Evolutionary conservation across 2,888 invertebrate genomes (phyloP).

Genomic region (Atrina japonica): DNA sequence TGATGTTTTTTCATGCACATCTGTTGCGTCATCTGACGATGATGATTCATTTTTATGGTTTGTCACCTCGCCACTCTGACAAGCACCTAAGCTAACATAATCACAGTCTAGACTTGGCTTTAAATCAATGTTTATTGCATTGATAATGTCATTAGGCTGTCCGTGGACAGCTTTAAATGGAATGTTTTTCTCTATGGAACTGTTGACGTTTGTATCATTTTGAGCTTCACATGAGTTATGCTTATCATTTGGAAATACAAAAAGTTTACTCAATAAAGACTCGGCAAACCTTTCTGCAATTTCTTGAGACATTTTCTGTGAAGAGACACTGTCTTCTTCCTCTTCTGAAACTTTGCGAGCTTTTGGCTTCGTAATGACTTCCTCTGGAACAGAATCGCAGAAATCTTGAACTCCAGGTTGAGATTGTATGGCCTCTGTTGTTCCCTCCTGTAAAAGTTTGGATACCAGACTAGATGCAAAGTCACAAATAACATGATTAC

Average conservation of each 20-base stretch:
- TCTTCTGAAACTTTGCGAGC: conserved; percentile 33
- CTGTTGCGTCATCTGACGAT: no score
- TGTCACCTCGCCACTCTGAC: no score
- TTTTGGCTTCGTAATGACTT: conserved; percentile 54
- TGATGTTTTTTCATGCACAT: no score
- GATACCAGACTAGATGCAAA: conserved; percentile 65
- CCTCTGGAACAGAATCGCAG: conserved; percentile 47
- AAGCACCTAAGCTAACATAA: no score
- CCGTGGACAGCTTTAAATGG: no score
- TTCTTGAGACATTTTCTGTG: conserved; percentile 21
- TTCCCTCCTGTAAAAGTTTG: conserved; percentile 61
- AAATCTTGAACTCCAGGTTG: conserved; percentile 55
- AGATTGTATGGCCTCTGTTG: conserved; percentile 56
- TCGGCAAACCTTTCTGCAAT: conserved; percentile 50
- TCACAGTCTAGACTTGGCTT: no score
- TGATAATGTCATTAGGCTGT: no score
- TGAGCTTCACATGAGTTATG: not conserved
- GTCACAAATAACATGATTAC: conserved; percentile 58
- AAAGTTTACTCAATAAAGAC: conserved; percentile 42
- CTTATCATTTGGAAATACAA: conserved; percentile 8
- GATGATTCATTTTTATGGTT: no score
- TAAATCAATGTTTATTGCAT: no score
- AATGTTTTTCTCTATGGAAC: no score
- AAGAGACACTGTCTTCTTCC: not conserved
- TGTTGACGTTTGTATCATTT: no score